Conservation (phyloP, 2,888 invertebrate genomes). For the Callimorpha dominula region DNA sequence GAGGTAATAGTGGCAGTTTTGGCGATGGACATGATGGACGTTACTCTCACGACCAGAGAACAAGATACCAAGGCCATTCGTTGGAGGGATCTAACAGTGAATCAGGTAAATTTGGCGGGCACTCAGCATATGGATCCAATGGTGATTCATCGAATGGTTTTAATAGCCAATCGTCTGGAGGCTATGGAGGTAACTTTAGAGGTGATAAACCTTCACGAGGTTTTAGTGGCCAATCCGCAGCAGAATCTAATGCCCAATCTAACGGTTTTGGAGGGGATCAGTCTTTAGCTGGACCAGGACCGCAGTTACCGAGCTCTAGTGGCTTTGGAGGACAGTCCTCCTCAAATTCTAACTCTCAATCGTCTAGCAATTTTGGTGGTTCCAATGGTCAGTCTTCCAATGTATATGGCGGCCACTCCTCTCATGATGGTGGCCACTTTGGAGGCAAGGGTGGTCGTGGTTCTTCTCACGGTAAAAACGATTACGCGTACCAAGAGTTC, state of each 20-base stretch:
- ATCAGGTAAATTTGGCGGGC: not conserved
- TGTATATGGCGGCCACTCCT: not conserved
- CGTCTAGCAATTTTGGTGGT: not conserved
- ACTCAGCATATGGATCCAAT: constrained; percentile 15
- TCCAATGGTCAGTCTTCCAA: constrained; percentile 8
- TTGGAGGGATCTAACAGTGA: constrained; percentile 1
- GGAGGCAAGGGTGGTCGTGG: constrained; percentile 1
- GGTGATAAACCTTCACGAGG: constrained; percentile 15
- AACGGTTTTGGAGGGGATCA: constrained; percentile 11
- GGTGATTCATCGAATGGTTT: constrained; percentile 16
- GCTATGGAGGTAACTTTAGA: not conserved
- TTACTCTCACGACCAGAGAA: not conserved
- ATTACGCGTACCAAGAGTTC: constrained; percentile 53
- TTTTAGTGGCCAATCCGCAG: constrained; percentile 18
- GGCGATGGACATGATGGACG: not conserved
- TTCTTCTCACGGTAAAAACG: constrained; percentile 24
- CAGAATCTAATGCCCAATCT: constrained; percentile 17
- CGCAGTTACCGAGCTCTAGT: not conserved
- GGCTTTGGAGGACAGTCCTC: constrained; percentile 3
- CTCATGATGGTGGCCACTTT: not conserved
- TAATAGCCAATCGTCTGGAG: constrained; percentile 12
- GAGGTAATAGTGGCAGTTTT: not conserved
- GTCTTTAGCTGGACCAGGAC: not conserved
- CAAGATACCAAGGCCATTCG: not conserved
- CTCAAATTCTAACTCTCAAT: constrained; percentile 4